A percentile compares a stretch with the other conserved stretches of the same genome.
These are phyloP conservation scores for Coboldia fuscipes DNA, from an alignment of 1,140 invertebrate genomes.

Conservation along the genomic window DNA sequence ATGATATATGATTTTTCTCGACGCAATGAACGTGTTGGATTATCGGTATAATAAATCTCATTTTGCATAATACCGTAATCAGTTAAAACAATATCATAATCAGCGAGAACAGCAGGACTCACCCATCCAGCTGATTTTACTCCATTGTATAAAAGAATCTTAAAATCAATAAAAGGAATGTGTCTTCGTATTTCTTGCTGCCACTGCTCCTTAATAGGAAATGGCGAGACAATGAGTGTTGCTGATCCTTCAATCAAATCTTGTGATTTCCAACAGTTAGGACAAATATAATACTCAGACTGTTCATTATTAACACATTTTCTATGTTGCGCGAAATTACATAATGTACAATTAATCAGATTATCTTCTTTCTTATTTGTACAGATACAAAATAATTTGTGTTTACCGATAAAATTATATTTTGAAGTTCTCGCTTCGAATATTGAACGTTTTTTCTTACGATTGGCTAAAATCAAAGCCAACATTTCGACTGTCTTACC, in stretches of 20 bases:
- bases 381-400: conserved; percentile 11
- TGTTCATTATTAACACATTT: conserved; percentile 7
- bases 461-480: conserved; percentile 39
- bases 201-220: conserved; percentile 48
- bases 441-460: too few species aligned
- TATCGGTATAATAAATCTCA: conserved; percentile 29
- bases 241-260: conserved; percentile 27
- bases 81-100: conserved; percentile 54
- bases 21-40: conserved; percentile 9
- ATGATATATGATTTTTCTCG: conserved; percentile 11
- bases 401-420: too few species aligned
- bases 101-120: conserved; percentile 36
- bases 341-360: conserved; percentile 8
- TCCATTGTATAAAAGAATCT: conserved; percentile 24
- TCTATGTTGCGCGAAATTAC: conserved; percentile 11
- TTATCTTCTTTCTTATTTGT: not conserved
- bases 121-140: conserved; percentile 32
- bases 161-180: conserved; percentile 13
- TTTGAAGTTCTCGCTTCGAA: too few species aligned
- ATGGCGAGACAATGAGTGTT: conserved; percentile 55
- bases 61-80: conserved; percentile 40
- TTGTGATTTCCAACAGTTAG: conserved; percentile 12
- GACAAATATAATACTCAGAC: conserved; percentile 10
- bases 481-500: conserved; percentile 66
- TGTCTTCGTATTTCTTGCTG: conserved; percentile 48